Conservation (phyloP, 2,797 vertebrate species). For the Gymnodraco acuticeps region DNA sequence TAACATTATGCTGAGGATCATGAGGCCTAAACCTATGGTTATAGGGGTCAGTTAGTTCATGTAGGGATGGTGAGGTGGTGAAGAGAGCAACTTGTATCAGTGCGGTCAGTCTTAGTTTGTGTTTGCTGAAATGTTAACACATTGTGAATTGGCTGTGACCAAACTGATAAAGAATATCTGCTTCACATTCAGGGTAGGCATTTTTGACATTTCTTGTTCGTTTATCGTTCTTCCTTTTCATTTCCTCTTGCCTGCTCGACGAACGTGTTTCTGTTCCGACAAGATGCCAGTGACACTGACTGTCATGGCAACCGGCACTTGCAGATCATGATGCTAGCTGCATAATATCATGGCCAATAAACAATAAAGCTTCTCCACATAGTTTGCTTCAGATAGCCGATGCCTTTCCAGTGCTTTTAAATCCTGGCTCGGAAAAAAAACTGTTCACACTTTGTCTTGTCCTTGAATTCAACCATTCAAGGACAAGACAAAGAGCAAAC, state of each 20-base stretch:
- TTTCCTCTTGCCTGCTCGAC: conserved; percentile 29
- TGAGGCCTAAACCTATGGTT: neutral
- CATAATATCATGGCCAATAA: neutral
- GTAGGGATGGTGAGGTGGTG: neutral
- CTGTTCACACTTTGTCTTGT: neutral
- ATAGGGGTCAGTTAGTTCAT: neutral
- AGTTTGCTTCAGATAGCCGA: neutral
- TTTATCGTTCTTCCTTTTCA: conserved; percentile 54
- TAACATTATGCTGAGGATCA: neutral
- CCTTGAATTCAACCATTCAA: neutral
- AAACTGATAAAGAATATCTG: conserved; percentile 3
- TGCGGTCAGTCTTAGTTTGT: neutral
- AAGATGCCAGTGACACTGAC: conserved; percentile 46
- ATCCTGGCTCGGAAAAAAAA: neutral
- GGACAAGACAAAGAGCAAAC: neutral
- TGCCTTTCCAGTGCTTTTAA: neutral
- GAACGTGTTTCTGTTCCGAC: conserved; percentile 1
- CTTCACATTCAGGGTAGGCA: conserved; percentile 7
- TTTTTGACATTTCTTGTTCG: conserved; percentile 35
- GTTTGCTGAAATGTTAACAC: conserved; percentile 16
- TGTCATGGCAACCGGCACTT: conserved; percentile 70
- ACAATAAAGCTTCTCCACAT: neutral
- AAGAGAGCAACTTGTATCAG: conserved; percentile 3
- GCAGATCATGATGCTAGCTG: conserved; percentile 13
- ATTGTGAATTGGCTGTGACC: conserved; percentile 17